Evolutionary conservation across 2,888 invertebrate species (phyloP).

Genomic region (Stenurella melanura): DNA sequence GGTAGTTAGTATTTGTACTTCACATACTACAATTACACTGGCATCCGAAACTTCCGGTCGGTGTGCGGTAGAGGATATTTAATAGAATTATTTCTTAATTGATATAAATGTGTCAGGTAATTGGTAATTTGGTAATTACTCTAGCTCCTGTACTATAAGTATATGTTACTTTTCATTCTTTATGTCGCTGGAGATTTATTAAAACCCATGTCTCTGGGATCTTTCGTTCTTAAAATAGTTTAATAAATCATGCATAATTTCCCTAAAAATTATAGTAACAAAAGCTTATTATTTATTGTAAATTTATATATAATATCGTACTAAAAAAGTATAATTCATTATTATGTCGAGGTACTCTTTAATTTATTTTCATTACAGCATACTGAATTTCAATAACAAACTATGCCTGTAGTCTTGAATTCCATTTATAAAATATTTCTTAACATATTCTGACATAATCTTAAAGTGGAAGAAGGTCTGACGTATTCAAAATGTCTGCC

Average conservation of each 20-base stretch:
- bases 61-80: no score
- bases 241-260: neutral
- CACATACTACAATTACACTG: no score
- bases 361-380: conserved; percentile 18
- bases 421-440: conserved; percentile 42
- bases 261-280: neutral
- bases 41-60: no score
- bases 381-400: conserved; percentile 16
- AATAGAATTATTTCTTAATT: no score
- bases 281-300: neutral
- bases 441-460: conserved; percentile 64
- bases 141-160: no score
- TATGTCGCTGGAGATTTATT: no score
- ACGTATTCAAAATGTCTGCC: conserved; percentile 60
- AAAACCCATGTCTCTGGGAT: neutral
- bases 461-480: conserved; percentile 59
- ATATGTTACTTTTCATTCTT: no score
- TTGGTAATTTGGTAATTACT: no score
- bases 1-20: no score
- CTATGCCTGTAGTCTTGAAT: conserved; percentile 28
- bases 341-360: conserved; percentile 10
- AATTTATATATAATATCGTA: neutral
- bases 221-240: neutral
- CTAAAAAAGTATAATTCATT: neutral
- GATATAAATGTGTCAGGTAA: no score